A percentile compares a stretch with the other conserved stretches of the same genome.
Conservation (phyloP, 2,888 invertebrate species). For the Tanaodytes sp. region DNA sequence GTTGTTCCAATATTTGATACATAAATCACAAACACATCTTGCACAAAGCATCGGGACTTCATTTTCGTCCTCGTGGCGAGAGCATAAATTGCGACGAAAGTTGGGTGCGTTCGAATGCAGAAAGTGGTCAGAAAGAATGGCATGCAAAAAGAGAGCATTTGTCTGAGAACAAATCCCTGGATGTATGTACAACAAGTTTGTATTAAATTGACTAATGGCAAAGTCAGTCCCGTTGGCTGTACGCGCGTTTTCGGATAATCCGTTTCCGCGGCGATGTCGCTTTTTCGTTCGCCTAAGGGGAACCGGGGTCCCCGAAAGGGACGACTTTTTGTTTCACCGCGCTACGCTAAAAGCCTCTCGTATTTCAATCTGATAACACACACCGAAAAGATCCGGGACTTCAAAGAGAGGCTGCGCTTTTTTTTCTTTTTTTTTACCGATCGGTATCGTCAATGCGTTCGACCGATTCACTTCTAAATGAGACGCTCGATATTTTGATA, state of each 20-base stretch:
- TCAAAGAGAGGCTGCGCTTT: slow-evolving; percentile 36
- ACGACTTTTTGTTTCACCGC: slow-evolving; percentile 52
- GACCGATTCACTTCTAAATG: slow-evolving; percentile 42
- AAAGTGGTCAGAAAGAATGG: neutral
- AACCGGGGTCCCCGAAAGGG: slow-evolving; percentile 25
- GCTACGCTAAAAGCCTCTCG: slow-evolving; percentile 45
- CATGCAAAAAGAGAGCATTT: neutral
- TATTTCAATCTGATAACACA: slow-evolving; percentile 47
- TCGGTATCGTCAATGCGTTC: slow-evolving; percentile 30
- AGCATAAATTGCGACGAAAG: neutral
- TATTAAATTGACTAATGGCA: slow-evolving; percentile 50
- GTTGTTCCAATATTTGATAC: too few relatives aligned
- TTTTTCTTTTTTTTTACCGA: slow-evolving; percentile 13
- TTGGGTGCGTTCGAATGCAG: neutral
- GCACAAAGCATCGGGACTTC: too few relatives aligned
- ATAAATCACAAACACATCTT: too few relatives aligned
- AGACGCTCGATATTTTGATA: slow-evolving; percentile 25
- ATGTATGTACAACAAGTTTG: slow-evolving; percentile 33
- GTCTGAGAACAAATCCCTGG: slow-evolving; percentile 8
- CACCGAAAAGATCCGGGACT: slow-evolving; percentile 21
- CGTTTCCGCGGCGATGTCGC: slow-evolving; percentile 52
- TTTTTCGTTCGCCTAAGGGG: slow-evolving; percentile 24
- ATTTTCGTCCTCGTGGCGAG: too few relatives aligned
- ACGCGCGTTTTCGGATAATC: slow-evolving; percentile 55
- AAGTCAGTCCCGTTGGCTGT: slow-evolving; percentile 41